Evolutionary conservation across 2,113 vertebrate species (phyloP), one percentile per base, ranked within the genome.

Genomic region (Nematolebias whitei): DNA sequence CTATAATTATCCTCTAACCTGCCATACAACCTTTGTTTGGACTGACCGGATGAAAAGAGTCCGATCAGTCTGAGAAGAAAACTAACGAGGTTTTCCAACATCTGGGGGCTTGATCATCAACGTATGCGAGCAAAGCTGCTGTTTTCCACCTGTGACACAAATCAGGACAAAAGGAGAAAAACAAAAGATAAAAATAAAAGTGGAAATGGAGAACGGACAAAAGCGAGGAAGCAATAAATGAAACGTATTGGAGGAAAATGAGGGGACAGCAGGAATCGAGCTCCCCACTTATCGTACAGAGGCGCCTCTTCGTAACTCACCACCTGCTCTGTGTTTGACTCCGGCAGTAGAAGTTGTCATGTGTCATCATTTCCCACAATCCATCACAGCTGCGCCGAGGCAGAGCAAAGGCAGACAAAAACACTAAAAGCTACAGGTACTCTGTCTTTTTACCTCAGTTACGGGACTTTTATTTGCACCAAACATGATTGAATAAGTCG

Each of bases 321-420:
- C 75, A 52, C 56, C 68, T 66, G 82, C 2, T 68, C 49, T 24
- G 22, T 72, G 71, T 84, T 60, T 69, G 56, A 64, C 39, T 11
- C 57, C 66, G 40, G 35, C 62, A 41, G 63, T 16, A 39, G 32
- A 72, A 76, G 61, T 78, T 80, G 79, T 84, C 80, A 59, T 61
- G 54, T 86, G 83, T 71, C 81, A 71, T 78, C 67, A 69, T 63
- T 71, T 76, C 71, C 78, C 56, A 75, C 75, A 79, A 72, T 85
- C 67, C 83, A 78, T 79, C 83, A 82, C 67, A 58, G 63, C 20
- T 18, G 73, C 1, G 47, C 23, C 43, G 43, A 76, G 39, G 72
- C 64, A 60, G 76, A 78, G 66, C 47, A 38, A 48, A 10, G 23
- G 51, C 66, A 68, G 62, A 23, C 32, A 35, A 48, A 61, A 57